Conservation (phyloP, 2,113 vertebrate genomes). For the Procavia capensis region DNA sequence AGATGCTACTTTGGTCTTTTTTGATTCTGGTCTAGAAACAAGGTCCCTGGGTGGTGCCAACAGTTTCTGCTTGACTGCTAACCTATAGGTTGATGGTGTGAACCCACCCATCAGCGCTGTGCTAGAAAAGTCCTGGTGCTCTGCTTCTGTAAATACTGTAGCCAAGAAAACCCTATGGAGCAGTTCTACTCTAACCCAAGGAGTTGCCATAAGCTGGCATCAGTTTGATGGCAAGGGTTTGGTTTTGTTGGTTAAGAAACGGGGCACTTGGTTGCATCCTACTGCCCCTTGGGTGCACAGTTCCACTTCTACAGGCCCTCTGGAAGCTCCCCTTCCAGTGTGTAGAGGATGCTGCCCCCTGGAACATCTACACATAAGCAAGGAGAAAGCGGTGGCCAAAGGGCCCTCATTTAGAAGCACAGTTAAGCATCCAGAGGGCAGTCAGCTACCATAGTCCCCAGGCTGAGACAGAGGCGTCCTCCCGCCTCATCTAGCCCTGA, state of each 20-base stretch:
- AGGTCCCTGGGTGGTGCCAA: background rate
- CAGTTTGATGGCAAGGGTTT: background rate
- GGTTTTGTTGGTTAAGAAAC: background rate
- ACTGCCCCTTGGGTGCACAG: background rate
- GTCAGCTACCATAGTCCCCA: rapidly evolving
- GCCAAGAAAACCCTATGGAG: background rate
- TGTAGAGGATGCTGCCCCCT: rapidly evolving
- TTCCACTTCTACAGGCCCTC: background rate
- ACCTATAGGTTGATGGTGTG: background rate
- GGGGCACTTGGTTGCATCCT: background rate
- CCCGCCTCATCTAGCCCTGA: background rate
- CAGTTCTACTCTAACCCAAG: background rate
- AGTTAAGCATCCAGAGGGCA: background rate
- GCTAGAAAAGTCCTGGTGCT: background rate
- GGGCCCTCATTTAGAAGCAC: constrained; percentile 43
- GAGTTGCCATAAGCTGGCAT: no score
- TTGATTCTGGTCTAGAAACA: background rate
- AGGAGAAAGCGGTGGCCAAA: background rate
- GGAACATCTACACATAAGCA: background rate
- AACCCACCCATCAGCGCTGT: background rate
- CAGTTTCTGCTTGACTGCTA: background rate
- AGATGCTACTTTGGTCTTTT: background rate
- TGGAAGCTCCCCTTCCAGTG: background rate
- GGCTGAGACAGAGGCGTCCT: background rate
- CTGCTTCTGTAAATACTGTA: background rate